Percentiles rank a stretch among this genome's conserved stretches.
Evolutionary conservation across 2,888 invertebrate genomes (phyloP).

Genomic region (Drosophila colorata): DNA sequence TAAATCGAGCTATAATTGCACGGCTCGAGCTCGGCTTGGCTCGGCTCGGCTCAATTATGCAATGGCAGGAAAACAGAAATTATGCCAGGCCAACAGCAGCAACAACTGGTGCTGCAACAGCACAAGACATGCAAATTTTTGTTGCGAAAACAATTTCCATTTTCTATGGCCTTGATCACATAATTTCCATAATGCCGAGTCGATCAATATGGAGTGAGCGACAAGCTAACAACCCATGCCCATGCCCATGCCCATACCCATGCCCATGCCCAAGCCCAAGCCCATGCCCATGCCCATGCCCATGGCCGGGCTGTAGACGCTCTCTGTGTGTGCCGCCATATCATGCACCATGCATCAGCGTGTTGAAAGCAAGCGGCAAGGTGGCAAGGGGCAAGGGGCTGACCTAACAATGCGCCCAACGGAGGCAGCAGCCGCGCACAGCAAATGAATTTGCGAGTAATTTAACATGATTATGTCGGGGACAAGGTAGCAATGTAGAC

Average conservation of each 20-base stretch:
- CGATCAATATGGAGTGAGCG: conserved; percentile 81
- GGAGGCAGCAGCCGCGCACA: conserved; percentile 69
- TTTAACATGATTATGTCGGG: conserved; percentile 84
- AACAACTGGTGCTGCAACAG: conserved; percentile 1
- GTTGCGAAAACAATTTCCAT: conserved; percentile 75
- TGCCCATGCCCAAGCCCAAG: conserved; percentile 8
- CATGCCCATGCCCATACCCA: conserved; percentile 19
- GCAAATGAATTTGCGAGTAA: conserved; percentile 83
- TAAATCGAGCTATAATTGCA: conserved; percentile 80
- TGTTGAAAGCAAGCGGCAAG: conserved; percentile 24
- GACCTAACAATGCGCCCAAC: conserved; percentile 72
- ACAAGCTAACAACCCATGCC: conserved; percentile 68
- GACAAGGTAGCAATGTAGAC: conserved; percentile 78
- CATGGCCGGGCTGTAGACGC: background rate
- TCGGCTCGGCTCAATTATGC: conserved; percentile 64
- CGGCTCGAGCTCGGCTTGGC: conserved; percentile 5
- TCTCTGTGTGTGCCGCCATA: conserved; percentile 33
- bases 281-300: conserved; percentile 22
- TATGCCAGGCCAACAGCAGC: conserved; percentile 38
- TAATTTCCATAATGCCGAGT: conserved; percentile 76
- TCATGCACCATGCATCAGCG: conserved; percentile 40
- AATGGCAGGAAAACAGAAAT: conserved; percentile 58
- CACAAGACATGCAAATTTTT: conserved; percentile 49
- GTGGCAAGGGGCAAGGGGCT: conserved; percentile 34
- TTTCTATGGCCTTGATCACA: conserved; percentile 84